A percentile compares a stretch with the other conserved stretches of the same genome.
These are phyloP conservation scores for Eulemur coronatus DNA, from an alignment of 2,797 vertebrate species.

Conservation along the genomic window DNA sequence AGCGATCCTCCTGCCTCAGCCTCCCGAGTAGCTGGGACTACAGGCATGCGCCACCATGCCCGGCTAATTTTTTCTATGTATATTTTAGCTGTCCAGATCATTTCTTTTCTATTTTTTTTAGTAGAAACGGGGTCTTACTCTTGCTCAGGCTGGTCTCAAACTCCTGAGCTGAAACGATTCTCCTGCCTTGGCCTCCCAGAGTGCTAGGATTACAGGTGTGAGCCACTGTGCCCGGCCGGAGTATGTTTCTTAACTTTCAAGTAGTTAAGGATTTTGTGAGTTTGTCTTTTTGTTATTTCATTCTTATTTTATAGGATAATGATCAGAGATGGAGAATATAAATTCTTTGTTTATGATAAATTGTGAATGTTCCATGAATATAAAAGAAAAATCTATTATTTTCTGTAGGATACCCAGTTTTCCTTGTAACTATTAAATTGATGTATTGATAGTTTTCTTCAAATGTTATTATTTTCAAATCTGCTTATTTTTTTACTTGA, in stretches of 20 bases:
- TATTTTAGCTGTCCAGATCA: too few relatives aligned
- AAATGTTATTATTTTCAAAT: neutral
- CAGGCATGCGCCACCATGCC: too few relatives aligned
- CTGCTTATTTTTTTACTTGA: neutral
- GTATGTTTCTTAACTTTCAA: slow-evolving; percentile 47
- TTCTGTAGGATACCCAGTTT: neutral
- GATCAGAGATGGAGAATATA: neutral
- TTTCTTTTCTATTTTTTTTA: too few relatives aligned
- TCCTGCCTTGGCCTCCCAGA: too few relatives aligned
- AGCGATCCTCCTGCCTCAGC: too few relatives aligned
- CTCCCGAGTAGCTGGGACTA: too few relatives aligned
- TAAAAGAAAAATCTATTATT: slow-evolving; percentile 20
- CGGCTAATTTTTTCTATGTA: too few relatives aligned
- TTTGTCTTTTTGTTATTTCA: slow-evolving; percentile 36
- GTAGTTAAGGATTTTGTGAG: neutral
- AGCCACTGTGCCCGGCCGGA: too few relatives aligned
- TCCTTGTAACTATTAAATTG: neutral
- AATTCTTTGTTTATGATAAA: neutral
- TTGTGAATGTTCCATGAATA: neutral
- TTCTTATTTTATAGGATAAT: slow-evolving; percentile 35
- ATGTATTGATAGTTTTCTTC: neutral
- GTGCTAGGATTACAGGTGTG: too few relatives aligned
- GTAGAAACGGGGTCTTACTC: too few relatives aligned
- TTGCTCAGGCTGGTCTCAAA: too few relatives aligned
- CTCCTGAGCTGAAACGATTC: too few relatives aligned